These are phyloP conservation scores for Zhuqinia jingwanae DNA, from an alignment of 2,888 invertebrate genomes.

Conservation along the genomic window DNA sequence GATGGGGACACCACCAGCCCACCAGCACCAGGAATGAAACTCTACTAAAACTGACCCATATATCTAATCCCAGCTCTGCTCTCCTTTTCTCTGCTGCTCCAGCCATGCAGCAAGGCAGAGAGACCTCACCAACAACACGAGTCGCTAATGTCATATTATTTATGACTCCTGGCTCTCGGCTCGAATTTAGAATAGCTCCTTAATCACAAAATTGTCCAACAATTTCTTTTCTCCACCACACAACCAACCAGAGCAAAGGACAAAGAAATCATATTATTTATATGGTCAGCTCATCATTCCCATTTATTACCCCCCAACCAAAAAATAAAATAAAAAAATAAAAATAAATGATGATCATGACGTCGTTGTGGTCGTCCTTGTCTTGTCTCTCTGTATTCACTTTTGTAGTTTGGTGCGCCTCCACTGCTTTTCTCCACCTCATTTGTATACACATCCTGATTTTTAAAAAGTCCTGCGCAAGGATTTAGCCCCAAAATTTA, in stretches of 20 bases:
- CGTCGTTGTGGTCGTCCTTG: no score
- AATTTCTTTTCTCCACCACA: no score
- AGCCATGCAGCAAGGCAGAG: conserved; percentile 40
- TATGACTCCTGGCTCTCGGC: conserved; percentile 69
- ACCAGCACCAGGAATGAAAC: conserved; percentile 57
- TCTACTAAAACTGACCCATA: conserved; percentile 63
- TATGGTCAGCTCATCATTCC: not conserved
- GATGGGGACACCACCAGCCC: conserved; percentile 37
- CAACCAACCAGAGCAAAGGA: no score
- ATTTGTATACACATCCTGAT: no score
- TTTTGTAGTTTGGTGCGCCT: no score
- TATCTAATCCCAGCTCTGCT: conserved; percentile 50
- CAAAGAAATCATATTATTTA: no score
- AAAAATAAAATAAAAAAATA: no score
- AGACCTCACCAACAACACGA: conserved; percentile 25
- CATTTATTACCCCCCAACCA: not conserved
- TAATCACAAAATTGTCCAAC: conserved; percentile 66
- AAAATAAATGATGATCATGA: no score
- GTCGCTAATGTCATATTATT: conserved; percentile 43
- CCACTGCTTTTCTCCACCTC: no score
- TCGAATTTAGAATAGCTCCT: conserved; percentile 69
- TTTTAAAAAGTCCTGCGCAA: not conserved
- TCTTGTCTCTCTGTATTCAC: no score
- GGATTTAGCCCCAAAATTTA: no score
- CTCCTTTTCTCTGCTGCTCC: not conserved